Percentiles rank a stretch among this genome's conserved stretches.
Evolutionary conservation across 1,140 invertebrate species (phyloP).

Genomic region (Pissodes strobi): DNA sequence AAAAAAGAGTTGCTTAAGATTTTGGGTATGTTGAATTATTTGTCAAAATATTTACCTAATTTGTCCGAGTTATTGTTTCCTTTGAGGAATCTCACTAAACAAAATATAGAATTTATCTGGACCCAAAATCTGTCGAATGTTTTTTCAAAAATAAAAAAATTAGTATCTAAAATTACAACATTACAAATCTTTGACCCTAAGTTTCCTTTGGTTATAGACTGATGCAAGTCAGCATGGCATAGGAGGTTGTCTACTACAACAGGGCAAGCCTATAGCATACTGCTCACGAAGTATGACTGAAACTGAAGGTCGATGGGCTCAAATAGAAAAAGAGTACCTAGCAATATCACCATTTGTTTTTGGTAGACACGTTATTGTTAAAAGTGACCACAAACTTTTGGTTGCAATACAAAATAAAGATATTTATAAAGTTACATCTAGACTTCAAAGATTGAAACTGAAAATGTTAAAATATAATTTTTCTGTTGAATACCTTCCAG

Average conservation of each 20-base stretch:
- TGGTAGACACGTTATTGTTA: conserved; percentile 3
- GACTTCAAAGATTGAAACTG: conserved; percentile 16
- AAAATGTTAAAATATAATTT: conserved; percentile 20
- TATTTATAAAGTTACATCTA: conserved; percentile 6
- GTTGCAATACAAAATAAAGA: conserved; percentile 13
- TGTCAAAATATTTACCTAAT: conserved; percentile 31
- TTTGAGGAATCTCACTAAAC: conserved; percentile 20
- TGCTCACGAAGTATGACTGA: neutral
- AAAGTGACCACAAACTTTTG: conserved; percentile 23
- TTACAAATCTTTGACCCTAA: conserved; percentile 16
- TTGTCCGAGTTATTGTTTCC: conserved; percentile 19
- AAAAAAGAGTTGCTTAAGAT: conserved; percentile 36
- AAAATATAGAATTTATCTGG: conserved; percentile 16
- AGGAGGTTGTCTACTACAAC: conserved; percentile 27
- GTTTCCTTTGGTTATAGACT: conserved; percentile 19
- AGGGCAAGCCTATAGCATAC: conserved; percentile 7
- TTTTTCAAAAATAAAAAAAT: conserved; percentile 7
- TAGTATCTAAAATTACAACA: conserved; percentile 9
- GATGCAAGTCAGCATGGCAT: conserved; percentile 31
- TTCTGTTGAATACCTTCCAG: too few species aligned
- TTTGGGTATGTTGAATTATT: conserved; percentile 37
- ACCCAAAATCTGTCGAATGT: neutral
- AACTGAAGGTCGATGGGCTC: neutral
- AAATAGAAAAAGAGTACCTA: conserved; percentile 9
- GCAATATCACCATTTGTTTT: conserved; percentile 4